These are phyloP conservation scores for chimpanzee (Pan troglodytes) DNA, from an alignment of 2,113 vertebrate genomes.

Conservation along the genomic window DNA sequence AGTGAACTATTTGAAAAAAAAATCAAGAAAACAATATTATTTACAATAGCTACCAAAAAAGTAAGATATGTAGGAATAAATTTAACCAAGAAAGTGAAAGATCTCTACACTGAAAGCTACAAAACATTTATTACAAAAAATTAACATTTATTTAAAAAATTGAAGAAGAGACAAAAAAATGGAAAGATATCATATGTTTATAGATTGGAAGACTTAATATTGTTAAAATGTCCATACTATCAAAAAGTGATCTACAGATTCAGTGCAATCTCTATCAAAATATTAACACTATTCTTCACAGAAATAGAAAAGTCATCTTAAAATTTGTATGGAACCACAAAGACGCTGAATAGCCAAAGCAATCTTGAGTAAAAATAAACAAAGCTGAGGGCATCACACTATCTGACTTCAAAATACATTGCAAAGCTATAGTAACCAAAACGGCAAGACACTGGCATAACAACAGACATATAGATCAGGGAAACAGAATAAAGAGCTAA, in stretches of 20 bases:
- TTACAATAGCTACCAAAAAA: background rate
- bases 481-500: background rate
- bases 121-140: background rate
- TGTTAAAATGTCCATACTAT: background rate
- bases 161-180: background rate
- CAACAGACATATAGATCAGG: background rate
- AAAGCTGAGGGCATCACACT: background rate
- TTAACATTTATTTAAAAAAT: background rate
- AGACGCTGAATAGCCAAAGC: background rate
- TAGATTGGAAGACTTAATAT: background rate
- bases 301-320: background rate
- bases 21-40: background rate
- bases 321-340: background rate
- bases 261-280: background rate
- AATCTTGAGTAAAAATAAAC: background rate
- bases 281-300: background rate
- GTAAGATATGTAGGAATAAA: background rate
- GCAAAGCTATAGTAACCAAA: background rate
- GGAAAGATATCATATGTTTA: background rate
- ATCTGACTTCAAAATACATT: background rate
- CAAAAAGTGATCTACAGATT: background rate
- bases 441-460: background rate
- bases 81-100: background rate
- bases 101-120: background rate
- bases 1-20: background rate